Percentiles rank a stretch among this genome's conserved stretches.
Conservation (phyloP, 2,113 vertebrate genomes). For the Corythoichthys intestinalis region DNA sequence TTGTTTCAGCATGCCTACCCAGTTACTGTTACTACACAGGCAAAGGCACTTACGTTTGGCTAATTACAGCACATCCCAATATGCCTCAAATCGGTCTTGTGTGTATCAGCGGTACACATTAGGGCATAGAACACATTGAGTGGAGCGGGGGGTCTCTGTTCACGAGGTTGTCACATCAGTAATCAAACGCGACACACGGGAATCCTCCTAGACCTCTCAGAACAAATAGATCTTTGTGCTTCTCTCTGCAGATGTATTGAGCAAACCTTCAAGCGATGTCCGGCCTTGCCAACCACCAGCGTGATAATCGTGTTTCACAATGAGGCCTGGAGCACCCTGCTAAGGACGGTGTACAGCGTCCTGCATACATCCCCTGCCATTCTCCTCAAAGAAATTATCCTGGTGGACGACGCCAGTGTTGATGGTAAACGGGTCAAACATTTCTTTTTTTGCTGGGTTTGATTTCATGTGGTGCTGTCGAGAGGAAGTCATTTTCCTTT, state of each 20-base stretch:
- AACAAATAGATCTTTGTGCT: slow-evolving; percentile 51
- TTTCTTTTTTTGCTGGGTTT: slow-evolving; percentile 40
- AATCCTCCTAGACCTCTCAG: slow-evolving; percentile 7
- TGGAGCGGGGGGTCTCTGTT: slow-evolving; percentile 4
- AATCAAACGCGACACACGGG: slow-evolving; percentile 49
- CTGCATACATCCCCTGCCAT: slow-evolving; percentile 92
- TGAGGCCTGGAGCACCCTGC: slow-evolving; percentile 94
- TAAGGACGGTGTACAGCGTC: slow-evolving; percentile 94
- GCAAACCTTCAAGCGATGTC: slow-evolving; percentile 93
- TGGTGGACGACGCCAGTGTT: slow-evolving; percentile 94
- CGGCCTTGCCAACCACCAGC: slow-evolving; percentile 87
- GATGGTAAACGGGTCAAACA: slow-evolving; percentile 79
- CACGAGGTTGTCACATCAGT: slow-evolving; percentile 37
- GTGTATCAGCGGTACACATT: slow-evolving; percentile 19
- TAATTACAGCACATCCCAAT: slow-evolving; percentile 38
- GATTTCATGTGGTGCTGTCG: slow-evolving; percentile 34
- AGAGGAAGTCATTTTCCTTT: slow-evolving; percentile 19
- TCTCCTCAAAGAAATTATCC: slow-evolving; percentile 93
- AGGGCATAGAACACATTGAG: not conserved
- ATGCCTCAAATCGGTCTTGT: slow-evolving; percentile 9
- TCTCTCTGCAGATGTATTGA: slow-evolving; percentile 86
- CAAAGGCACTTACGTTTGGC: slow-evolving; percentile 54
- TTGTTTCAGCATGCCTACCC: slow-evolving; percentile 55
- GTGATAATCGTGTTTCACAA: slow-evolving; percentile 98
- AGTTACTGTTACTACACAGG: slow-evolving; percentile 44